Evolutionary conservation across 2,888 invertebrate species (phyloP), one percentile per base, ranked within the genome.

Genomic region (Folsomia manolachei): DNA sequence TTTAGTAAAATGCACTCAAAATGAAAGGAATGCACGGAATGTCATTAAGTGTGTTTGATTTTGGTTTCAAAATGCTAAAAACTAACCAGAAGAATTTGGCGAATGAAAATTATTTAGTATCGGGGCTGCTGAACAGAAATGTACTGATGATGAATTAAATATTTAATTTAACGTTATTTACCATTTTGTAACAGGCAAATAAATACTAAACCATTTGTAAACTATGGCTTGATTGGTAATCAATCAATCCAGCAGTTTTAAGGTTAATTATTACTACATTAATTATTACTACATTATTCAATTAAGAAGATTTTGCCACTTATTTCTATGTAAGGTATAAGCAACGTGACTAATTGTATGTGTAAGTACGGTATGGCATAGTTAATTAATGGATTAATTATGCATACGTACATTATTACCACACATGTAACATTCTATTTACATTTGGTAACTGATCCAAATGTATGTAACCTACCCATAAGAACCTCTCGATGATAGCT

Each of bases 271-370:
- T n/a, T n/a, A n/a, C n/a, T n/a, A n/a, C n/a, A n/a, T n/a, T n/a
- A n/a, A n/a, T n/a, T n/a, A n/a, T n/a, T n/a, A n/a, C n/a, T n/a
- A n/a, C n/a, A 39, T 39, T 39, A 14, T 24, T 64, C 64, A 25
- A 27, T 27, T 27, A 64, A 27, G 64, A 19, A 56, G 21, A 56
- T 56, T 39, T 56, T 56, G 56, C 56, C 56, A 56, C 56, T 56
- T 56, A 18, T 56, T 56, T 56, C 56, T 56, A 56, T 56, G 21
- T 21, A 56, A 19, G 18, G n/a, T 19, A 56, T 56, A 56, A 56
- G 56, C 56, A 56, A 56, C 39, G 39, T 39, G 39, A 39, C 21
- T 56, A 56, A 18, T 56, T 56, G 18, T 56, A 56, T 11, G 51
- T 11, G 9, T 9, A 11, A 51, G 18, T 51, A 51, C 18, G 51